Base-by-base conservation (phyloP, 2,113 vertebrate species). In the Eretmochelys imbricata region DNA sequence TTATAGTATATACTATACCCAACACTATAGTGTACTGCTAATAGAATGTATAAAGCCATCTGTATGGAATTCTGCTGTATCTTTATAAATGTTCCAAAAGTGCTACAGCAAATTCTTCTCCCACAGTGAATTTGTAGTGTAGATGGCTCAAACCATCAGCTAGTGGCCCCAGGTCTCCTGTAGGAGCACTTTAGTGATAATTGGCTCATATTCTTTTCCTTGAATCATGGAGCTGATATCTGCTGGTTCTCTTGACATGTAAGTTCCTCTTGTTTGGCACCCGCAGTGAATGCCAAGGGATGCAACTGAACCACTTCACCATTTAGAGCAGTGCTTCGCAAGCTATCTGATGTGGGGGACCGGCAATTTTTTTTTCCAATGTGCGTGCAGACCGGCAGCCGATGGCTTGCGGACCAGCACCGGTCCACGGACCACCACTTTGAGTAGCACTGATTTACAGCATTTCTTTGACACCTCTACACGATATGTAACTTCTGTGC, bases 191-290 rank as follows among this genome's bases (percentile, higher is more conserved):
- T 93, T 55, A 81, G 49, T 8, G 38, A 72, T 38, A 72, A n/a
- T 0, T 80, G 72, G 46, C 53, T 95, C 2, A 0, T 80, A 53
- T 86, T 92, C 90, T 91, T 72, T 53, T 29, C 29, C 72, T 54
- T 88, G 90, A 93, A 79, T 91, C 78, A 65, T 20, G n/a, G 65
- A 93, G 79, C 69, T 93, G 53, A 2, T 46, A n/a, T 96, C 5
- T 3, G 22, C 5, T 35, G 38, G 76, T 82, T 82, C 59, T 79
- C 76, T 88, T 90, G n/a, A 89, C 1, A 5, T 29, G 49, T 35
- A 86, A 88, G 62, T 81, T 91, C 90, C 72, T 78, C 59, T 90
- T 75, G 31, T 38, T 72, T 88, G 93, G 29, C 80, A 82, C 91
- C 93, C 19, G 75, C 72, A 65, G 90, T 88, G 80, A 80, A 90